Percentiles rank a stretch among this genome's conserved stretches.
phyloP scores from a whole-genome alignment of 2,113 vertebrate species.

The Oryzias curvinotus region DNA sequence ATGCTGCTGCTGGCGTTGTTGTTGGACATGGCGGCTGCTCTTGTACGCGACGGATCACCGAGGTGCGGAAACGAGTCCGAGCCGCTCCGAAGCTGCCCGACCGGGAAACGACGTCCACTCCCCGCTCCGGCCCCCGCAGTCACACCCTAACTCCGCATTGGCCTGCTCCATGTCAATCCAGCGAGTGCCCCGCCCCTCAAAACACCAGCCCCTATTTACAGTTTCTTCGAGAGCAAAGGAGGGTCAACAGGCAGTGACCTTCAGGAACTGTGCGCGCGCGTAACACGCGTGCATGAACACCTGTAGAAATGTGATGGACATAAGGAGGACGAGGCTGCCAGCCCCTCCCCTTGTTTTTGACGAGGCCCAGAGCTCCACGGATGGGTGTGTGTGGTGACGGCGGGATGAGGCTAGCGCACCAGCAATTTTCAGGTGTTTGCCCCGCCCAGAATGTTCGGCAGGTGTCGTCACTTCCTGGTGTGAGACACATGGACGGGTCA shows the following conservation, averaged over 20 bases:
- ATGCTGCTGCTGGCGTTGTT: constrained; percentile 77
- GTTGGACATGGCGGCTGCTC: constrained; percentile 74
- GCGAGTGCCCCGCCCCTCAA: not conserved
- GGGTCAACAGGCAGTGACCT: constrained; percentile 35
- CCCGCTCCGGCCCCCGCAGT: constrained; percentile 9
- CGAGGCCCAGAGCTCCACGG: too few relatives aligned
- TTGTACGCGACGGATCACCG: not conserved
- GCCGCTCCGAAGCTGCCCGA: constrained; percentile 21
- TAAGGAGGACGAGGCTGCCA: too few relatives aligned
- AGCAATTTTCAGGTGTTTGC: too few relatives aligned
- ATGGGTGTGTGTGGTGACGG: too few relatives aligned
- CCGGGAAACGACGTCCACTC: constrained; percentile 24
- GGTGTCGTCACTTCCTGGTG: too few relatives aligned
- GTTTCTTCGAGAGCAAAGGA: constrained; percentile 41
- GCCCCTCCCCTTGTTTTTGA: too few relatives aligned
- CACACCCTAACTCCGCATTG: not conserved
- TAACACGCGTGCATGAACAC: too few relatives aligned
- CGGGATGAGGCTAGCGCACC: too few relatives aligned
- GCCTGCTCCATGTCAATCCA: constrained; percentile 3
- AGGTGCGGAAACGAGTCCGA: constrained; percentile 47
- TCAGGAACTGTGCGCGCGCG: constrained; percentile 1
- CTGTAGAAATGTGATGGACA: too few relatives aligned
- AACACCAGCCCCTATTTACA: constrained; percentile 16
- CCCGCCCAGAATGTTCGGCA: too few relatives aligned
- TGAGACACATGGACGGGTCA: too few relatives aligned